phyloP scores from a whole-genome alignment of 2,113 vertebrate species.

The Platysteira castanea region DNA sequence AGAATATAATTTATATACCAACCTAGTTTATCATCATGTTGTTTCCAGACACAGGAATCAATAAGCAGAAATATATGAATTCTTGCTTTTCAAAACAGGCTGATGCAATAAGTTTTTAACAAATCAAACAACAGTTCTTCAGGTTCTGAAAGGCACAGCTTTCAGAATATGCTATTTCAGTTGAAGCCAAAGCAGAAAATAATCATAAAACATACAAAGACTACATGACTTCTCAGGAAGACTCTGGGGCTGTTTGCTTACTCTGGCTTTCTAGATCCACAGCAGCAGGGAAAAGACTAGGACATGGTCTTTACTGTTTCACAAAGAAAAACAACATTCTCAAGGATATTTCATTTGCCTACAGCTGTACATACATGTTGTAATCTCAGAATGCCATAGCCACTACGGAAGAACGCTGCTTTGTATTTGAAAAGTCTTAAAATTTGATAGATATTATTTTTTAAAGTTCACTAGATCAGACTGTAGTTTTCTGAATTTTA shows the following conservation, averaged over 20 bases:
- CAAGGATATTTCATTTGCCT: too few relatives aligned
- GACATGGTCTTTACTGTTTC: too few relatives aligned
- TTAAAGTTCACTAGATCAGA: too few relatives aligned
- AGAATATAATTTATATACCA: neutral
- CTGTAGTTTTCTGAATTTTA: too few relatives aligned
- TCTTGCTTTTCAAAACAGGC: neutral
- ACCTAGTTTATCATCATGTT: neutral
- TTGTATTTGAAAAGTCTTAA: too few relatives aligned
- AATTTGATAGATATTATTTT: too few relatives aligned
- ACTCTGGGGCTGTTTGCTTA: neutral
- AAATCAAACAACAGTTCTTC: neutral
- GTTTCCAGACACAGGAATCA: neutral
- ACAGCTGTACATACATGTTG: too few relatives aligned
- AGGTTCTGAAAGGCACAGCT: neutral
- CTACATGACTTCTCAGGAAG: neutral
- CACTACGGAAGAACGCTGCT: too few relatives aligned
- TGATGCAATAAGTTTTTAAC: neutral
- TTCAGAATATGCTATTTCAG: neutral
- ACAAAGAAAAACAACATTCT: too few relatives aligned
- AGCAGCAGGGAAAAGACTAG: neutral
- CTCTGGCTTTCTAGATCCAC: neutral
- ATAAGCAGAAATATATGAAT: neutral
- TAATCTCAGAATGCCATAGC: too few relatives aligned
- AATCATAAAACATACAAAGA: neutral
- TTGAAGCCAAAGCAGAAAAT: neutral